Base-by-base conservation (phyloP, 2,113 vertebrate genomes). In the Lagopus muta region DNA sequence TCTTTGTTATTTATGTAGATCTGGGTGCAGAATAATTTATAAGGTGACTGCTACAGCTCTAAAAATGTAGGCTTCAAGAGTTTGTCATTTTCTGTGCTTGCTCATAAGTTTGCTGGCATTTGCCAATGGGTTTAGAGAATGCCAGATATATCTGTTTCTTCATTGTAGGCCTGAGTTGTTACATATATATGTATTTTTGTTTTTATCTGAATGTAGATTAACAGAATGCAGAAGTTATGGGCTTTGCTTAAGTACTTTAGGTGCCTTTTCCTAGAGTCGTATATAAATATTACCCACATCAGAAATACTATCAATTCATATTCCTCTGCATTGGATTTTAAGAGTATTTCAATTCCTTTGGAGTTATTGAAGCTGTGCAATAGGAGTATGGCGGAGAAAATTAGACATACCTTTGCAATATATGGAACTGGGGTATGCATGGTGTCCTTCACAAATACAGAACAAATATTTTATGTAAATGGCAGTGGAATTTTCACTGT, bases 1-100 rank as follows among this genome's bases (percentile, higher is more conserved):
- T 77, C 58, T 95, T 34, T 91, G 76, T 42, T 86, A 80, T 95
- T 97, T 96, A 73, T 93, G 71, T 72, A 95, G 75, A 86, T 60
- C 72, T 92, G 90, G 69, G 86, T 82, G 57, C 42, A 82, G 61
- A 76, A 91, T 91, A 65, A 66, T 84, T 91, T 80, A 82, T 57
- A 77, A 42, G 69, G 67, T 8, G 48, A 60, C 79, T 89, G 62
- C 76, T 82, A 48, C 20, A 43, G 48, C 45, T 94, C 74, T 84
- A 65, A 90, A 97, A 94, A 83, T n/a, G 50, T 32, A 65, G 38
- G 19, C 54, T 88, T 42, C 72, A 36, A 43, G 57, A 87, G 57
- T 25, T 3, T 82, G 58, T n/a, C 47, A 86, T 16, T 74, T 88
- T 52, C 72, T 2, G 2, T 45, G 40, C 27, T 43, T 74, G 77